These are phyloP conservation scores for Rhimphoctona megacephalus DNA, from an alignment of 2,888 invertebrate species.

Conservation along the genomic window DNA sequence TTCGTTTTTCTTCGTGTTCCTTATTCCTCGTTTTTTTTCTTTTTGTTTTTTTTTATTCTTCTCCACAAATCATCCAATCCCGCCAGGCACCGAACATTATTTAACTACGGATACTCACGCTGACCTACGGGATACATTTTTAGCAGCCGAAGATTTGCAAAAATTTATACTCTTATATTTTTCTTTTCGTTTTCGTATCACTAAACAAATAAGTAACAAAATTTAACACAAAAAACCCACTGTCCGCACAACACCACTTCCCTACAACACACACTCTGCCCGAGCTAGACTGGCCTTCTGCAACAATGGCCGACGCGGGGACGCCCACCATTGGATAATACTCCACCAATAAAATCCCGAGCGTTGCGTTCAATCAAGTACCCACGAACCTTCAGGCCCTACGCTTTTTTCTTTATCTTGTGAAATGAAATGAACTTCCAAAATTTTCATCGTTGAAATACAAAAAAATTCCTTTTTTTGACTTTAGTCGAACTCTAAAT, in stretches of 20 bases:
- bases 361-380: conserved; percentile 16
- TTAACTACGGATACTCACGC: conserved; percentile 86
- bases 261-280: conserved; percentile 79
- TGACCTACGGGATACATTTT: conserved; percentile 89
- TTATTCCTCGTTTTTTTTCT: conserved; percentile 18
- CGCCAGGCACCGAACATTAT: conserved; percentile 37
- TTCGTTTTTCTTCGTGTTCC: conserved; percentile 22
- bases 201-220: conserved; percentile 82
- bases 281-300: conserved; percentile 73
- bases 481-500: background rate
- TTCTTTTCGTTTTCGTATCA: conserved; percentile 77
- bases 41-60: conserved; percentile 28
- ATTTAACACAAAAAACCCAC: conserved; percentile 82
- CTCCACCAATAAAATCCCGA: conserved; percentile 69
- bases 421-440: background rate
- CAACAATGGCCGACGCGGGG: conserved; percentile 78
- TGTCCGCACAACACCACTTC: conserved; percentile 82
- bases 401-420: background rate
- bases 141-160: conserved; percentile 80
- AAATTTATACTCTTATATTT: conserved; percentile 2
- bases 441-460: background rate
- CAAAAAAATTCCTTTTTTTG: background rate
- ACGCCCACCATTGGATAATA: conserved; percentile 72
- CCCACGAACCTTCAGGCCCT: conserved; percentile 11
- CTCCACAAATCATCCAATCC: conserved; percentile 36